These are phyloP conservation scores for Zaprionus vittiger DNA, from an alignment of 1,140 invertebrate genomes.

Conservation along the genomic window DNA sequence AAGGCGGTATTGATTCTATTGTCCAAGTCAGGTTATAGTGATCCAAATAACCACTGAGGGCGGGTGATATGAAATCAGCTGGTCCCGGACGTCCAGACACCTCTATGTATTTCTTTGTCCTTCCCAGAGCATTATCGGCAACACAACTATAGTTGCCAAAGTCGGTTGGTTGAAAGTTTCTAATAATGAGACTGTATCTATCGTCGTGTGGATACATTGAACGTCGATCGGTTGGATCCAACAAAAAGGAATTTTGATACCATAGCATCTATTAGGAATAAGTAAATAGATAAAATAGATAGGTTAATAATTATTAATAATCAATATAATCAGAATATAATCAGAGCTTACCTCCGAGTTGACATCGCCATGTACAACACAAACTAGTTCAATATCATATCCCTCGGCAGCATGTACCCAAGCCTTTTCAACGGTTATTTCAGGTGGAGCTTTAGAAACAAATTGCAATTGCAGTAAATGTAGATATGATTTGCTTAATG, in stretches of 20 bases:
- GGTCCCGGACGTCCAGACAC: conserved; percentile 85
- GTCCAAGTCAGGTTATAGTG: conserved; percentile 86
- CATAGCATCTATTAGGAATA: conserved; percentile 85
- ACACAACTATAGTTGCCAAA: conserved; percentile 87
- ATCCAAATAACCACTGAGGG: conserved; percentile 84
- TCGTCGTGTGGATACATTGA: conserved; percentile 86
- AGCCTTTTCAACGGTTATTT: conserved; percentile 85
- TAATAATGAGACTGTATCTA: conserved; percentile 86
- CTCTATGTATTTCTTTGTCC: conserved; percentile 85
- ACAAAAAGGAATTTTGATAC: conserved; percentile 86
- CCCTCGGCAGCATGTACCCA: conserved; percentile 86
- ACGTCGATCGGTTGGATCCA: conserved; percentile 86
- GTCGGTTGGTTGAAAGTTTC: conserved; percentile 86
- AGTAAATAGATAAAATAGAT: not conserved
- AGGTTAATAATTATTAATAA: not conserved
- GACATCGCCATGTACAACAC: conserved; percentile 85
- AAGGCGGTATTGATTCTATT: conserved; percentile 86
- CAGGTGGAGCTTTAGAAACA: conserved; percentile 84
- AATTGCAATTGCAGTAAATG: not conserved
- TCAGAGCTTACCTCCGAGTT: conserved; percentile 83
- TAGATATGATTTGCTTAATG: no score
- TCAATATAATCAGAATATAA: not conserved
- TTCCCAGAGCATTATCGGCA: conserved; percentile 85
- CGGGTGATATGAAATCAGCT: conserved; percentile 85
- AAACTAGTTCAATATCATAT: conserved; percentile 85